Evolutionary conservation across 2,888 invertebrate genomes (phyloP), one percentile per base, ranked within the genome.

Genomic region (Pinctada fucata): DNA sequence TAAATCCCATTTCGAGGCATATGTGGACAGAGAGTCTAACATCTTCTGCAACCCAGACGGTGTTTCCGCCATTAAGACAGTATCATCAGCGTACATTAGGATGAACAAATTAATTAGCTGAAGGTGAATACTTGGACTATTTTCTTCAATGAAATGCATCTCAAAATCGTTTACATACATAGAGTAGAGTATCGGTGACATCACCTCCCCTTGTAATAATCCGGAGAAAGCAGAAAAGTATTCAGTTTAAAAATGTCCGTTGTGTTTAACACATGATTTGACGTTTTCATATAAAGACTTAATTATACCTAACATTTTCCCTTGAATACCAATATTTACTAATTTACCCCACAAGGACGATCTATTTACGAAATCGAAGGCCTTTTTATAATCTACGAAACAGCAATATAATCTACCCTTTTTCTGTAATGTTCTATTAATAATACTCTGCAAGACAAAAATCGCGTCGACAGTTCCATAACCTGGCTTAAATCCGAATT

Each of bases 141-240:
- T 31, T 4, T 76, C 52, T 2, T 3, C 13, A 45, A 66, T 47
- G 31, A 83, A 52, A 64, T 74, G 71, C 8, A 65, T 16, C 66
- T 80, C 0, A 81, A n/a, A n/a, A n/a, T n/a, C n/a, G n/a, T n/a
- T n/a, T n/a, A n/a, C n/a, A n/a, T n/a, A n/a, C n/a, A n/a, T 6
- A 10, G 75, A 70, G 72, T 81, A 81, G 10, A 81, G 68, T 45
- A 78, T 47, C 6, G 76, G 83, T 2, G 81, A 79, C 58, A 81
- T n/a, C 50, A 77, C 77, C 75, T 80, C 80, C 2, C 79, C 79
- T 75, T 82, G 80, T 70, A 79, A 63, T 31, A 79, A 65, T 4
- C 79, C 79, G 5, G 58, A 16, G 3, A 50, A 65, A 58, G 78
- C 74, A 45, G n/a, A 58, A 68, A 83, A 82, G 48, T 63, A 75